Base-by-base conservation (phyloP, 2,797 vertebrate species). In the Sebastes kiyomatsui region DNA sequence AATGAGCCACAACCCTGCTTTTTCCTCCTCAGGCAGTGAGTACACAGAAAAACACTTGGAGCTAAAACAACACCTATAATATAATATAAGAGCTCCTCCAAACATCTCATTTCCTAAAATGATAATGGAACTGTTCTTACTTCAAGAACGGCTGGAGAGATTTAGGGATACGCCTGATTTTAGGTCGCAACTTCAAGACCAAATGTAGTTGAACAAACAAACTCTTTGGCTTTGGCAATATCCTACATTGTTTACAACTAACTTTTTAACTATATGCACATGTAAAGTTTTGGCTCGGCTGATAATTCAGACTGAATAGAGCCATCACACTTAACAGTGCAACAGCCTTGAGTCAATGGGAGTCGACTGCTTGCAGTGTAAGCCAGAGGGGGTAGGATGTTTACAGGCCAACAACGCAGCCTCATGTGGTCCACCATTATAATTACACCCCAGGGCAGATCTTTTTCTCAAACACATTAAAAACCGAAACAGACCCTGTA, bases 401-500 rank as follows among this genome's bases (percentile, higher is more conserved):
- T 94, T 93, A 92, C 85, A 77, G 92, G 85, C 86, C 81, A 86
- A 83, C 85, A 86, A 62, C 33, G 22, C 77, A 91, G 90, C 87
- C 90, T 94, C 88, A 85, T 94, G 93, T 93, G 92, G 92, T 87
- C 82, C 79, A 79, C 75, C 81, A 76, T 86, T 94, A 93, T 92
- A 95, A 95, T 95, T 95, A 96, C 87, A 93, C 85, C 77, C 88
- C 84, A 84, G 85, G 72, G 85, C 85, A 91, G 88, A 93, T 90
- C 83, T 93, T 93, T 90, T 94, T 93, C 90, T 91, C 85, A 92
- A 92, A 93, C 88, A 89, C 93, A 94, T 92, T 91, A 94, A 96
- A 95, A 93, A 82, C 84, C 92, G 82, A 89, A 94, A 92, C 79
- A 91, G 87, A 89, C 67, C 80, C 89, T 16, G 83, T 94, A 93